Percentiles rank a stretch among this genome's conserved stretches.
phyloP scores from a whole-genome alignment of 2,113 vertebrate species.

The Dasyurus viverrinus region DNA sequence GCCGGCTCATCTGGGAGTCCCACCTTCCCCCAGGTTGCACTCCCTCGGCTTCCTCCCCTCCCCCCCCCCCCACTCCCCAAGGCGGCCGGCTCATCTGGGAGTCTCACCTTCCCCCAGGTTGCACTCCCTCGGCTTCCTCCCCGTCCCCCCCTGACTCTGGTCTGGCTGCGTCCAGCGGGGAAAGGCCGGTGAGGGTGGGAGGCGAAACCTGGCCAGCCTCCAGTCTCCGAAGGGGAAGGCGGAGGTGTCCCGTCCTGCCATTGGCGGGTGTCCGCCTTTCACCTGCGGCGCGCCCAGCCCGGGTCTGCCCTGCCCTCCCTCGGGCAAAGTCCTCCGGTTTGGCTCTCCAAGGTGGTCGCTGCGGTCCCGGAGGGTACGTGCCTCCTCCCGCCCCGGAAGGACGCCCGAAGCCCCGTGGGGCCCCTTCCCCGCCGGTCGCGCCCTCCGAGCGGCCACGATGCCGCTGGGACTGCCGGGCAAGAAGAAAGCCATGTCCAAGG shows the following conservation, averaged over 20 bases:
- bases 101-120: not conserved
- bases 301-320: not conserved
- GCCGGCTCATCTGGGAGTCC: not conserved
- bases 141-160: not conserved
- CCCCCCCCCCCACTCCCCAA: not conserved
- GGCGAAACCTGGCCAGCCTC: not conserved
- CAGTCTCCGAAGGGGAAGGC: too few species aligned
- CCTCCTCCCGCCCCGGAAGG: not conserved
- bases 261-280: constrained; percentile 34
- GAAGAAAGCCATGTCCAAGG: constrained; percentile 88
- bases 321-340: constrained; percentile 52
- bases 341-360: too few species aligned
- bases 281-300: constrained; percentile 53
- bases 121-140: not conserved
- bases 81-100: too few species aligned
- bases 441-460: constrained; percentile 83
- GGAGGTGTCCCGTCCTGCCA: constrained; percentile 42
- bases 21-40: not conserved
- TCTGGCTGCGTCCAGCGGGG: not conserved
- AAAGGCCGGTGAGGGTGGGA: not conserved
- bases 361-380: not conserved
- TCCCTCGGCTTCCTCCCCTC: not conserved
- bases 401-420: constrained; percentile 1
- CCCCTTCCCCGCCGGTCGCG: too few species aligned
- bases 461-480: constrained; percentile 88